Evolutionary conservation across 2,888 invertebrate genomes (phyloP).

Genomic region (Malacosoma neustria): DNA sequence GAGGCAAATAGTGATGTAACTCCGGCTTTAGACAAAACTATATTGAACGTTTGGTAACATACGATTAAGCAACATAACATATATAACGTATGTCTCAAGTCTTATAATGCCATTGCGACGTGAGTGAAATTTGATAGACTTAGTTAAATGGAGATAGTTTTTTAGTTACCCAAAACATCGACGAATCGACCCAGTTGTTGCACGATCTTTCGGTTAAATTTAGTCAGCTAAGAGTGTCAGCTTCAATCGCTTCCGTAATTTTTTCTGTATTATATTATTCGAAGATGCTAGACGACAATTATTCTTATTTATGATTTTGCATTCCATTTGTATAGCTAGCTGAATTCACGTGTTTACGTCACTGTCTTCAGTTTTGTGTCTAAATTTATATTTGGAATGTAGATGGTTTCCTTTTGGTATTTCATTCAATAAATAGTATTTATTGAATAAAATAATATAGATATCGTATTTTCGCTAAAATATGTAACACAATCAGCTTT

Average conservation of each 20-base stretch:
- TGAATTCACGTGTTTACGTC: too few relatives aligned
- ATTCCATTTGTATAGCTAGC: background rate
- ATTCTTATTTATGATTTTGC: background rate
- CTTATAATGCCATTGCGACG: too few relatives aligned
- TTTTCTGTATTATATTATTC: slow-evolving; percentile 14
- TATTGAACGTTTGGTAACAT: slow-evolving; percentile 10
- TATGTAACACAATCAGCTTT: background rate
- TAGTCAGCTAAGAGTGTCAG: slow-evolving; percentile 33
- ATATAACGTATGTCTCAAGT: too few relatives aligned
- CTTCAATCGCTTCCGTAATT: slow-evolving; percentile 9
- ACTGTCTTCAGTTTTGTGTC: too few relatives aligned
- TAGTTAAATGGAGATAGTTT: background rate
- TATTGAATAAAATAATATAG: too few relatives aligned
- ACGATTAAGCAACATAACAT: background rate
- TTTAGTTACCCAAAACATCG: background rate
- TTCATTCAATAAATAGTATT: too few relatives aligned
- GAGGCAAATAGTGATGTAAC: slow-evolving; percentile 60
- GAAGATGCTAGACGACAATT: too few relatives aligned
- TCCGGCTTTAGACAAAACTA: slow-evolving; percentile 12
- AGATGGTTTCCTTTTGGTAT: too few relatives aligned
- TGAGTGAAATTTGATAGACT: too few relatives aligned
- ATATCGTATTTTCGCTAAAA: background rate
- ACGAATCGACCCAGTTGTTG: background rate
- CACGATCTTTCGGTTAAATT: slow-evolving; percentile 31
- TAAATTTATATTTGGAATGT: too few relatives aligned